Base-by-base conservation (phyloP, 2,113 vertebrate species). In the Ageneiosus marmoratus region DNA sequence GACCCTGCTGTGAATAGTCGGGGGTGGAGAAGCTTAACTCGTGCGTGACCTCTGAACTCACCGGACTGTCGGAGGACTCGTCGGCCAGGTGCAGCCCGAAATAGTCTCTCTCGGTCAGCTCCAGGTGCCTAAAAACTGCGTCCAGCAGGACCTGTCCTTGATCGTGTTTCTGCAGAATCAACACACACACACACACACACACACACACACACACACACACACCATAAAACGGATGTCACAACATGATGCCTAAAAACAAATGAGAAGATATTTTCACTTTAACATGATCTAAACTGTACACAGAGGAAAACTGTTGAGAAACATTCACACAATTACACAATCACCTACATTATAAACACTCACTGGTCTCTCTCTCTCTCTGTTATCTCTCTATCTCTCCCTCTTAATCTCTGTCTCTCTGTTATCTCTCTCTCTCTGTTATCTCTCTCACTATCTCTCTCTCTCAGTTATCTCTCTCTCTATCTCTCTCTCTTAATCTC, bases 101-200 rank as follows among this genome's bases (percentile, higher is more conserved):
- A 92, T 99, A 99, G 93, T 99, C 98, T 89, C 94, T 95, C 91
- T 99, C 98, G 2, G 97, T 99, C 95, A 99, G 94, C 94, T 99
- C 97, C 79, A 99, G 96, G 93, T 99, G 97, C 87, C 94, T 98
- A 92, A 98, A 99, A 89, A 98, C 97, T 90, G 93, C 86, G 80
- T 99, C 97, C 95, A 99, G 93, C 4, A 99, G 91, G 92, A 97
- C 92, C 93, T 98, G 97, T 84, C 98, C 97, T 85, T 96, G 96
- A 92, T 98, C 93, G 80, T 97, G 95, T 93, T 99, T 99, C 97
- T 99, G 91, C 79, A 93, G 86, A 87, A 87, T 88, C 91, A 80
- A 79, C 7, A 77, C 55, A 79, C 44, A 74, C 37, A 74, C 78
- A 79, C 27, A 70, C 41, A 58, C 24, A 76, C 44, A 32, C 29